Evolutionary conservation across 2,888 invertebrate species (phyloP).

Genomic region (Eulithis prunata): DNA sequence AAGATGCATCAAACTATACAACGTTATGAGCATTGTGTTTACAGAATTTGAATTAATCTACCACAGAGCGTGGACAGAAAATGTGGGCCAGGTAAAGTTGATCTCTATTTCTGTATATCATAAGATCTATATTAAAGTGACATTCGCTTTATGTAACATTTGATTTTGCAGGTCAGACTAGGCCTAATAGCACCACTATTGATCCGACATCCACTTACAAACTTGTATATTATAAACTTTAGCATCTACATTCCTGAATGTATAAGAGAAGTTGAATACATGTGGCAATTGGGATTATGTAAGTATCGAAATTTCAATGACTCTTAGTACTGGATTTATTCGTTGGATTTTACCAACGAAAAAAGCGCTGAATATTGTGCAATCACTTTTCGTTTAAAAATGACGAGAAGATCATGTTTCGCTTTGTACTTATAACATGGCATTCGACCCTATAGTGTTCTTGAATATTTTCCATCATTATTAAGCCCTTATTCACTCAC

Average conservation of each 20-base stretch:
- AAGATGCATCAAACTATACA: slow-evolving; percentile 90
- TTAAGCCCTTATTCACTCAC: too few relatives aligned
- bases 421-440: too few relatives aligned
- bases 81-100: slow-evolving; percentile 86
- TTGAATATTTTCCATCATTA: too few relatives aligned
- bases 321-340: too few relatives aligned
- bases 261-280: slow-evolving; percentile 91
- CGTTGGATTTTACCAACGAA: too few relatives aligned
- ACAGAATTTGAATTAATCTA: slow-evolving; percentile 93
- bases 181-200: slow-evolving; percentile 89
- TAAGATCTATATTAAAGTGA: background rate
- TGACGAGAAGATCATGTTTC: too few relatives aligned
- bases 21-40: slow-evolving; percentile 91
- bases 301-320: slow-evolving; percentile 45
- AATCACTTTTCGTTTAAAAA: too few relatives aligned
- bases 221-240: slow-evolving; percentile 88
- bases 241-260: slow-evolving; percentile 89
- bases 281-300: slow-evolving; percentile 90
- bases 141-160: background rate
- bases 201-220: slow-evolving; percentile 86
- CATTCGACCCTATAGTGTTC: too few relatives aligned
- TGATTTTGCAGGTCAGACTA: slow-evolving; percentile 79
- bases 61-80: slow-evolving; percentile 91
- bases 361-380: too few relatives aligned
- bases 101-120: background rate